A percentile compares a stretch with the other conserved stretches of the same genome.
phyloP scores from a whole-genome alignment of 2,888 invertebrate genomes.

The Epiperipatus broadwayi region DNA sequence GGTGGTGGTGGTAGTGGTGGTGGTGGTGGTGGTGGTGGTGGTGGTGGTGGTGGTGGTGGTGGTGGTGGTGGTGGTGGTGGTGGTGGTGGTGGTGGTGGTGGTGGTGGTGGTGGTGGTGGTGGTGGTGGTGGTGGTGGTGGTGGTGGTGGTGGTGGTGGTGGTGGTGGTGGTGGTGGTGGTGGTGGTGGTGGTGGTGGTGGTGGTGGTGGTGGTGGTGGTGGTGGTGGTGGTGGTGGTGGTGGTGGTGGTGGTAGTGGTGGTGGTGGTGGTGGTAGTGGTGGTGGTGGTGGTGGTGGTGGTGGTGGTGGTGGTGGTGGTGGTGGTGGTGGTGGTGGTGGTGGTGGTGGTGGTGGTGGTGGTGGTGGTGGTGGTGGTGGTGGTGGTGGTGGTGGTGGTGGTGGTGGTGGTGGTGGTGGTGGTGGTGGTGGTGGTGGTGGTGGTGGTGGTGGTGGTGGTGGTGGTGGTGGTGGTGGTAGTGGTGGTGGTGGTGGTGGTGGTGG shows the following conservation, averaged over 20 bases:
- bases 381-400: constrained; percentile 3
- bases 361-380: constrained; percentile 3
- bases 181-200: constrained; percentile 3
- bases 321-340: constrained; percentile 3
- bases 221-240: constrained; percentile 3
- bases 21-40: constrained; percentile 3
- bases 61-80: constrained; percentile 3
- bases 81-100: constrained; percentile 3
- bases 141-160: constrained; percentile 3
- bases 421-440: constrained; percentile 3
- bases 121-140: constrained; percentile 3
- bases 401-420: constrained; percentile 3
- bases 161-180: constrained; percentile 3
- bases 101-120: constrained; percentile 3
- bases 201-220: constrained; percentile 3
- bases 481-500: constrained; percentile 3
- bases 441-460: constrained; percentile 3
- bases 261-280: constrained; percentile 3
- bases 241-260: constrained; percentile 3
- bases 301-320: constrained; percentile 3
- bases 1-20: constrained; percentile 3
- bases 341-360: constrained; percentile 3
- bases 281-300: constrained; percentile 3
- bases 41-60: constrained; percentile 3
- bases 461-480: constrained; percentile 3